phyloP scores from a whole-genome alignment of 2,113 vertebrate species.

The Callospermophilus lateralis region DNA sequence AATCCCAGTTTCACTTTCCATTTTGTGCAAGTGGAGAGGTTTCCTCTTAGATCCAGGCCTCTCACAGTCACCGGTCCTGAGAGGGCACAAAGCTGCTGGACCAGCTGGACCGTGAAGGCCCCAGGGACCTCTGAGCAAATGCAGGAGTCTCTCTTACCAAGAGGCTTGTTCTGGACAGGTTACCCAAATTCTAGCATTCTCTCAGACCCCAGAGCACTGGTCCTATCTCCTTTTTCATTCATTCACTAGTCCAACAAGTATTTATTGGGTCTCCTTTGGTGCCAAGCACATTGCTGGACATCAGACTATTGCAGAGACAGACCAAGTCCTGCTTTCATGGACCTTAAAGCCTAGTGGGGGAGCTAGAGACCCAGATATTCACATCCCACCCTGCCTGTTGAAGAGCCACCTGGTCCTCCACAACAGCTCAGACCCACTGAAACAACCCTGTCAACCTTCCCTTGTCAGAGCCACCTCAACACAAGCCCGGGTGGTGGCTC shows the following conservation, averaged over 20 bases:
- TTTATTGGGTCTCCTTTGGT: background rate
- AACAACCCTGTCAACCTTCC: background rate
- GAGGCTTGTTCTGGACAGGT: background rate
- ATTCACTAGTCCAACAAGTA: background rate
- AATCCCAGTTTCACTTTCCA: constrained; percentile 10
- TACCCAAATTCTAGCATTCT: background rate
- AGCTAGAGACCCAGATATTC: accelerated
- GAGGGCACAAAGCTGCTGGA: background rate
- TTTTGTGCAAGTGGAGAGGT: background rate
- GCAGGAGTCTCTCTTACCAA: background rate
- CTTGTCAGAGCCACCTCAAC: background rate
- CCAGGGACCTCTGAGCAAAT: background rate
- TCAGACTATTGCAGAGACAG: background rate
- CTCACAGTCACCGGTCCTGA: background rate
- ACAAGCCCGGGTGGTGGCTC: background rate
- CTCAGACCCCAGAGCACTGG: background rate
- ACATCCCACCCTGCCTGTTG: background rate
- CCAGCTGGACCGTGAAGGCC: background rate
- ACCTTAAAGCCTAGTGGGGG: background rate
- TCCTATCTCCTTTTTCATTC: background rate
- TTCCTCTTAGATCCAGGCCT: background rate
- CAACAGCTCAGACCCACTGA: background rate
- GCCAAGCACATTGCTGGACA: background rate
- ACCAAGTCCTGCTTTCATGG: background rate
- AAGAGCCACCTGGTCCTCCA: background rate